Evolutionary conservation across 2,113 vertebrate genomes (phyloP).

Genomic region (Salvelinus alpinus): DNA sequence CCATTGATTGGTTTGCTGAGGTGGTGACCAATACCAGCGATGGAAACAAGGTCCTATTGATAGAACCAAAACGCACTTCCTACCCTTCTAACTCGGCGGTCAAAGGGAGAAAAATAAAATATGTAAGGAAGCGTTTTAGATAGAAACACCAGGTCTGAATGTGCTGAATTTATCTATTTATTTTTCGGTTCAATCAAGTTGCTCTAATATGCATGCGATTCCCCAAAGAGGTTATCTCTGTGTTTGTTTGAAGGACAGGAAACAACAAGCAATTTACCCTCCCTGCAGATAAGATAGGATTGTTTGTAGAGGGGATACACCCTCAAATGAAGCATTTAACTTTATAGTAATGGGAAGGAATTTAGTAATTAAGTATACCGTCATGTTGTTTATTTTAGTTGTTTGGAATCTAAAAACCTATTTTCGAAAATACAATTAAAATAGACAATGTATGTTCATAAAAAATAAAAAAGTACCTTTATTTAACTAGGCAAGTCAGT

Average conservation of each 20-base stretch:
- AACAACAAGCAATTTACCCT: slow-evolving; percentile 52
- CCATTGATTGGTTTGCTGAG: slow-evolving; percentile 99
- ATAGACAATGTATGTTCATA: not conserved
- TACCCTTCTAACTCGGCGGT: slow-evolving; percentile 61
- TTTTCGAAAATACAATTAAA: not conserved
- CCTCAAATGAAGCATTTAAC: slow-evolving; percentile 19
- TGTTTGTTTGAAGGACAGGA: slow-evolving; percentile 43
- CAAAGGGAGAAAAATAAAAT: slow-evolving; percentile 34
- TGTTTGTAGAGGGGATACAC: slow-evolving; percentile 10
- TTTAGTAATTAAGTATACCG: not conserved
- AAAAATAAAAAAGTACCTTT: too few species aligned
- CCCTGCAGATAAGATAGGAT: slow-evolving; percentile 46
- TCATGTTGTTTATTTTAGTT: slow-evolving; percentile 11
- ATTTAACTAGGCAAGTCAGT: too few species aligned
- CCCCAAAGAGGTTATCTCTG: slow-evolving; percentile 63
- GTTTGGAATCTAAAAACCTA: not conserved
- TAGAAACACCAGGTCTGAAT: slow-evolving; percentile 31
- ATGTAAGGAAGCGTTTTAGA: slow-evolving; percentile 28
- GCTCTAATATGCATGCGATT: slow-evolving; percentile 54
- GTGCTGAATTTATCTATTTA: slow-evolving; percentile 28
- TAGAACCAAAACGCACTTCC: slow-evolving; percentile 78
- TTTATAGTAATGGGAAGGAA: slow-evolving; percentile 33
- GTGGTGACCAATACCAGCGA: slow-evolving; percentile 88
- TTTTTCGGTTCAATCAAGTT: slow-evolving; percentile 58
- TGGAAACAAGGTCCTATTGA: slow-evolving; percentile 91